Conservation (phyloP, 2,113 vertebrate genomes). For the Hippocampus barbouri region DNA sequence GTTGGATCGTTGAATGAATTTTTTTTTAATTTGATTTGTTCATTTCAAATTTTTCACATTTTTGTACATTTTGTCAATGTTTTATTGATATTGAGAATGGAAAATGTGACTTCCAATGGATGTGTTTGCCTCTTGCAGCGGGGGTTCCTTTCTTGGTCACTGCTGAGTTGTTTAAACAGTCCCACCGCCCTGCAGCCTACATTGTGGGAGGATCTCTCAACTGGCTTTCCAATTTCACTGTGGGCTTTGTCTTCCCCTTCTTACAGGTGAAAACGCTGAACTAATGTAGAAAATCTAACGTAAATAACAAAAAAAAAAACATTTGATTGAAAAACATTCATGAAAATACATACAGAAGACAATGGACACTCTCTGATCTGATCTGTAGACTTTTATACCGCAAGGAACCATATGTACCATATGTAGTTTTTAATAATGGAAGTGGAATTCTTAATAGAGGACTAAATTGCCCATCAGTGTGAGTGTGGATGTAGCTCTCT, state of each 20-base stretch:
- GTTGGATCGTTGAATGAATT: background rate
- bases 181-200: slow-evolving; percentile 82
- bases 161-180: slow-evolving; percentile 86
- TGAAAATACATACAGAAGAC: background rate
- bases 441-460: no score
- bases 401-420: no score
- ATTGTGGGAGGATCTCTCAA: slow-evolving; percentile 84
- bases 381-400: no score
- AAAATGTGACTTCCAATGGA: background rate
- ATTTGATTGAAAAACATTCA: background rate
- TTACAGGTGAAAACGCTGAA: slow-evolving; percentile 75
- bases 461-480: no score
- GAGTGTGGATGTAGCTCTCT: no score
- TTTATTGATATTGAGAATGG: background rate
- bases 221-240: slow-evolving; percentile 89
- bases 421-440: no score
- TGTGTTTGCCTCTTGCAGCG: slow-evolving; percentile 51
- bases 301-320: background rate
- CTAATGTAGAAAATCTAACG: background rate
- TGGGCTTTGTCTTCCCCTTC: slow-evolving; percentile 88
- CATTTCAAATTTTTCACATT: background rate
- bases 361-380: no score
- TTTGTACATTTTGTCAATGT: background rate
- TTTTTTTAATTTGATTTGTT: background rate
- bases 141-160: slow-evolving; percentile 86